Percentiles rank a stretch among this genome's conserved stretches.
phyloP scores from a whole-genome alignment of 1,140 invertebrate species.

The Heliconius hewitsoni region DNA sequence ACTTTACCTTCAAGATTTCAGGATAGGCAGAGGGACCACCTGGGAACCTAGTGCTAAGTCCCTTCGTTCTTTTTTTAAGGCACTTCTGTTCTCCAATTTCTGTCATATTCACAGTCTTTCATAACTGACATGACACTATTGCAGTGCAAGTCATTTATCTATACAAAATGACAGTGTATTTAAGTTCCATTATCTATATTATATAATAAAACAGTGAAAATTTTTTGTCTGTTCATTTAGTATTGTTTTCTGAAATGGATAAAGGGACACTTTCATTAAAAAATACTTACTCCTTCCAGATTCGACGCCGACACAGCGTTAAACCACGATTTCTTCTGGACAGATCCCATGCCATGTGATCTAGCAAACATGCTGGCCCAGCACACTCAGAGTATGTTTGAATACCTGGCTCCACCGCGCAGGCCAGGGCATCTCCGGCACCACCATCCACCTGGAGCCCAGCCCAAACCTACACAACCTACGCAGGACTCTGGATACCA shows the following conservation, averaged over 20 bases:
- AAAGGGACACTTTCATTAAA: no score
- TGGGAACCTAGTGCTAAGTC: not conserved
- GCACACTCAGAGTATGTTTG: constrained; percentile 97
- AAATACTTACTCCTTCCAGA: constrained; percentile 35
- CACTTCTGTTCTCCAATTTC: not conserved
- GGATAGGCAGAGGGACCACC: no score
- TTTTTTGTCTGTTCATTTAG: no score
- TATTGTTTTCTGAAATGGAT: no score
- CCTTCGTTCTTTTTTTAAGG: not conserved
- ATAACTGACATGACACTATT: no score
- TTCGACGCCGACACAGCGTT: constrained; percentile 95
- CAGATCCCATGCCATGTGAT: constrained; percentile 96
- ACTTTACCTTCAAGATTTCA: not conserved
- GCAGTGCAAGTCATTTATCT: no score
- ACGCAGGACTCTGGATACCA: constrained; percentile 87
- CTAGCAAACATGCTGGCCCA: constrained; percentile 96
- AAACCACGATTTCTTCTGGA: constrained; percentile 99
- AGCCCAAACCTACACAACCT: constrained; percentile 79
- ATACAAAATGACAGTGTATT: no score
- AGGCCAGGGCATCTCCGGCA: constrained; percentile 86
- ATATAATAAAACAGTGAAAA: no score
- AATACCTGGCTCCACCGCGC: constrained; percentile 93
- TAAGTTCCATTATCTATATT: no score
- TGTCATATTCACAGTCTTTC: no score
- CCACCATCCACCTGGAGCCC: constrained; percentile 84